Conservation (phyloP, 2,797 vertebrate genomes). For the Synaphobranchus kaupii region DNA sequence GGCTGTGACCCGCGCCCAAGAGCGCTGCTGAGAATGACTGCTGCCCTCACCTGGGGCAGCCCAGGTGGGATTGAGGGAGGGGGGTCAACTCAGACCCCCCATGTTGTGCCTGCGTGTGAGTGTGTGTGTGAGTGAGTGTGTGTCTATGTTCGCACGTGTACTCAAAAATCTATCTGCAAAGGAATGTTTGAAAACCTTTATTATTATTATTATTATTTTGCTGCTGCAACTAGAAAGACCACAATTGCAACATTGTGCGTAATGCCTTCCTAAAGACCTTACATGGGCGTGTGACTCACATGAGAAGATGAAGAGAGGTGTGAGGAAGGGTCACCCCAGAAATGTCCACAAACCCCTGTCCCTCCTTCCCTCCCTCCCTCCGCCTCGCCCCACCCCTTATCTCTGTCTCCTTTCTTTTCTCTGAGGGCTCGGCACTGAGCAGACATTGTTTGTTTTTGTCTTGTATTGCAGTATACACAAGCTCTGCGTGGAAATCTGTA, state of each 20-base stretch:
- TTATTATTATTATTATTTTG: background rate
- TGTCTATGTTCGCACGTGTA: background rate
- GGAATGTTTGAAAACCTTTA: background rate
- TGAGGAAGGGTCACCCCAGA: background rate
- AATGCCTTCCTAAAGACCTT: background rate
- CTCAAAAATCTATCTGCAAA: background rate
- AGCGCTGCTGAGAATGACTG: background rate
- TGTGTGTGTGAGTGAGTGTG: background rate
- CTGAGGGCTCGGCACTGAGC: background rate
- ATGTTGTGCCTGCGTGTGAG: background rate
- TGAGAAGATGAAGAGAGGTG: background rate
- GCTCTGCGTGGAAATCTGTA: constrained; percentile 5
- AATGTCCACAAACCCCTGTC: background rate
- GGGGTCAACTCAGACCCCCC: background rate
- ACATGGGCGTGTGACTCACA: background rate
- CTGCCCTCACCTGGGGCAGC: background rate
- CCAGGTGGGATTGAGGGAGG: background rate
- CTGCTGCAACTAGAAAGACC: background rate
- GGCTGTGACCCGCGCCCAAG: background rate
- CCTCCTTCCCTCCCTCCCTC: background rate
- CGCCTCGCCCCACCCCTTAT: background rate
- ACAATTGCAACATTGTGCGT: background rate
- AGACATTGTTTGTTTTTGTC: constrained; percentile 13
- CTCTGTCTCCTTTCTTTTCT: background rate
- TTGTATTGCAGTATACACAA: background rate